These are phyloP conservation scores for Oryzias javanicus DNA, from an alignment of 2,113 vertebrate genomes.

Conservation along the genomic window DNA sequence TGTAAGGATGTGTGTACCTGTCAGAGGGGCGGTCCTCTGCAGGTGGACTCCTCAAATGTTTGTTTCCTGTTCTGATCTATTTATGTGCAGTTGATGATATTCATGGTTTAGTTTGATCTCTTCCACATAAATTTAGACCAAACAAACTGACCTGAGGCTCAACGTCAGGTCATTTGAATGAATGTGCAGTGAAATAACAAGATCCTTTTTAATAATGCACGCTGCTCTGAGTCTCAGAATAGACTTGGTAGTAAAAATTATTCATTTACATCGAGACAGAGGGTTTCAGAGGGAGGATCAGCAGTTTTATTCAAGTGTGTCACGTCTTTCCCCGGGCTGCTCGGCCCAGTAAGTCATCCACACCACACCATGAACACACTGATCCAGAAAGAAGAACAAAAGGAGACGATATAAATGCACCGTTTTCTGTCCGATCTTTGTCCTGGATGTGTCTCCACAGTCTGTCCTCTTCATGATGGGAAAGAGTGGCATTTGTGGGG, in stretches of 20 bases:
- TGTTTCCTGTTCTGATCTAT: too few relatives aligned
- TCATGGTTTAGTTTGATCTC: too few relatives aligned
- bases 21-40: too few relatives aligned
- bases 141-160: too few relatives aligned
- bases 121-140: too few relatives aligned
- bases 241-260: not conserved
- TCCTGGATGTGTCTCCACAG: conserved; percentile 37
- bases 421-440: conserved; percentile 55
- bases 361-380: conserved; percentile 74
- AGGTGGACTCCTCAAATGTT: too few relatives aligned
- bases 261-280: conserved; percentile 34
- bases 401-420: conserved; percentile 52
- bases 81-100: too few relatives aligned
- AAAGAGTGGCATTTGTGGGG: conserved; percentile 27
- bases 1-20: too few relatives aligned
- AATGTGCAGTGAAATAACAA: too few relatives aligned
- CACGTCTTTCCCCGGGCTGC: conserved; percentile 62
- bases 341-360: conserved; percentile 65
- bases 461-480: conserved; percentile 30
- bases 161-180: too few relatives aligned
- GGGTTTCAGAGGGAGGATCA: conserved; percentile 68
- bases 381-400: conserved; percentile 2
- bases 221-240: too few relatives aligned
- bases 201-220: too few relatives aligned
- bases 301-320: conserved; percentile 77